Percentiles rank a stretch among this genome's conserved stretches.
phyloP scores from a whole-genome alignment of 92 coral and sea anemone species.

The Metridium senile region DNA sequence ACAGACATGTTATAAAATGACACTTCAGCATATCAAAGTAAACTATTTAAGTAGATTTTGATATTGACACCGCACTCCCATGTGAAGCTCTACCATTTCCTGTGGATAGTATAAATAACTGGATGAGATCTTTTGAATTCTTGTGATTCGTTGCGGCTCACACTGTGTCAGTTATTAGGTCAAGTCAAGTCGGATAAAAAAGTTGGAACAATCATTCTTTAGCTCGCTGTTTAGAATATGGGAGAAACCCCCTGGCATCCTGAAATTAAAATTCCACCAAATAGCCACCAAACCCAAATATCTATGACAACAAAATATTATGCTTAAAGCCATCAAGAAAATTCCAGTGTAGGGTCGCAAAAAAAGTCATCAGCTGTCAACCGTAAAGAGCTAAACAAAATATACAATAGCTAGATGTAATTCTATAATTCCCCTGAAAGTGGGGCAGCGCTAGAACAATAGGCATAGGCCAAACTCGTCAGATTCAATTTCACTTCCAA shows the following conservation, averaged over 20 bases:
- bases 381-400: constrained; percentile 10
- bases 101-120: constrained; percentile 6
- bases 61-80: background rate
- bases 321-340: constrained; percentile 4
- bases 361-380: constrained; percentile 16
- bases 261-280: background rate
- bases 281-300: constrained; percentile 10
- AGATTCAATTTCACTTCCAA: constrained; percentile 40
- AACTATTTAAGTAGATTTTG: constrained; percentile 10
- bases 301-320: constrained; percentile 9
- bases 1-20: constrained; percentile 6
- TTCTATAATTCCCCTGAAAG: constrained; percentile 31
- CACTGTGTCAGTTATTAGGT: background rate
- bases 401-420: constrained; percentile 26
- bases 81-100: background rate
- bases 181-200: constrained; percentile 9
- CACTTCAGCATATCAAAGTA: background rate
- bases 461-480: constrained; percentile 38
- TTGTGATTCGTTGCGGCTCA: constrained; percentile 22
- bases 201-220: background rate
- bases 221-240: background rate
- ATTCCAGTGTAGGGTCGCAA: constrained; percentile 27
- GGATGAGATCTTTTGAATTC: constrained; percentile 20
- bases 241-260: background rate
- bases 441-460: constrained; percentile 42